phyloP scores from a whole-genome alignment of 2,888 invertebrate genomes.

The Machimus atricapillus region DNA sequence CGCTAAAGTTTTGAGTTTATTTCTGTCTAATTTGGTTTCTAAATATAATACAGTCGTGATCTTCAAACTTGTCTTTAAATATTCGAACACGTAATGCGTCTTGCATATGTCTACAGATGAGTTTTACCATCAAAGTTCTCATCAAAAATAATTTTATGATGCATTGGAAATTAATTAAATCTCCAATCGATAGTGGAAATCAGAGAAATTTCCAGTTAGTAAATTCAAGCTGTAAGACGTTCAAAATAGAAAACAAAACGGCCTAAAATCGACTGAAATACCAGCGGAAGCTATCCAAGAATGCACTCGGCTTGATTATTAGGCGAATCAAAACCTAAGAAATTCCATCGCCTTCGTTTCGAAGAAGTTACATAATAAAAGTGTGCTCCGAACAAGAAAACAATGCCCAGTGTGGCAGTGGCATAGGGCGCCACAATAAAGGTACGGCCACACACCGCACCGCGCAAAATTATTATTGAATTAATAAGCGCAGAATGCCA shows the following conservation, averaged over 20 bases:
- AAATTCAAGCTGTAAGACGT: not conserved
- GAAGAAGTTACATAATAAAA: not conserved
- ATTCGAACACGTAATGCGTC: not conserved
- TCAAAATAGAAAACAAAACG: not conserved
- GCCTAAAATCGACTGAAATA: not conserved
- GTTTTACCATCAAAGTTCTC: not conserved
- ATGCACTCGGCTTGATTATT: not conserved
- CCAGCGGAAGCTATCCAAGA: not conserved
- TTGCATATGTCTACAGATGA: not conserved
- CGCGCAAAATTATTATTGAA: not conserved
- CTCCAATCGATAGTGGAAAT: not conserved
- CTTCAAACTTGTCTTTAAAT: not conserved
- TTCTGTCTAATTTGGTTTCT: too few relatives aligned
- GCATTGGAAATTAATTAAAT: not conserved
- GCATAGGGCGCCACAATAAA: not conserved
- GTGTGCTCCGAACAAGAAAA: not conserved
- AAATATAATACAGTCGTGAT: not conserved
- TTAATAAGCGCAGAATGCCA: not conserved
- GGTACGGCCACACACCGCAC: not conserved
- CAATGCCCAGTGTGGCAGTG: not conserved
- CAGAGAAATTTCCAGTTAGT: not conserved
- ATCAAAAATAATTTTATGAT: not conserved
- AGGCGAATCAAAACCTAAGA: not conserved
- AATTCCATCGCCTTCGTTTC: not conserved
- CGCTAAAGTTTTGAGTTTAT: too few relatives aligned